These are phyloP conservation scores for Heliconius aoede DNA, from an alignment of 2,888 invertebrate genomes.

Conservation along the genomic window DNA sequence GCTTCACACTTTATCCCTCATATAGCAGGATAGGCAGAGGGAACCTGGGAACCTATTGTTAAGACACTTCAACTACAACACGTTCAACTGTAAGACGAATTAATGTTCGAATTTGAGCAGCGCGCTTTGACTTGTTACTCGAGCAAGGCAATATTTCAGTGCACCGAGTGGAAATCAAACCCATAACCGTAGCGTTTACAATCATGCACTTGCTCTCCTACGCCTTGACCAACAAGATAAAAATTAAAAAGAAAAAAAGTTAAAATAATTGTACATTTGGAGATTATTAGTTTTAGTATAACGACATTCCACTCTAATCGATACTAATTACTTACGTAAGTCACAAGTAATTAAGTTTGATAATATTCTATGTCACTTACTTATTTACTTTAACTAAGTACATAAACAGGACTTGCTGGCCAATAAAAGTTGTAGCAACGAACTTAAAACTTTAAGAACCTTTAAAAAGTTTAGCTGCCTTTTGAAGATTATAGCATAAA, in stretches of 20 bases:
- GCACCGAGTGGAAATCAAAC: no score
- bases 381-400: constrained; percentile 10
- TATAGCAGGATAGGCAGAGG: no score
- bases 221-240: neutral
- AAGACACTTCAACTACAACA: no score
- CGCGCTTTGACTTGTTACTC: no score
- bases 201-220: no score
- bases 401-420: no score
- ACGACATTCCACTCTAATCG: constrained; percentile 38
- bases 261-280: neutral
- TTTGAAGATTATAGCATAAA: neutral
- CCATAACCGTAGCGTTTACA: no score
- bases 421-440: neutral
- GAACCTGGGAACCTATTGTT: no score
- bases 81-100: no score
- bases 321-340: constrained; percentile 18
- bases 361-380: constrained; percentile 21
- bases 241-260: neutral
- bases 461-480: neutral
- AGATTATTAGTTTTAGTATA: constrained; percentile 9
- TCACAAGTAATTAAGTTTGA: constrained; percentile 13
- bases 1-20: no score
- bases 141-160: no score
- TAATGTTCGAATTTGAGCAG: no score
- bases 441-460: neutral